Conservation (phyloP, 2,113 vertebrate genomes). For the Sula dactylatra region DNA sequence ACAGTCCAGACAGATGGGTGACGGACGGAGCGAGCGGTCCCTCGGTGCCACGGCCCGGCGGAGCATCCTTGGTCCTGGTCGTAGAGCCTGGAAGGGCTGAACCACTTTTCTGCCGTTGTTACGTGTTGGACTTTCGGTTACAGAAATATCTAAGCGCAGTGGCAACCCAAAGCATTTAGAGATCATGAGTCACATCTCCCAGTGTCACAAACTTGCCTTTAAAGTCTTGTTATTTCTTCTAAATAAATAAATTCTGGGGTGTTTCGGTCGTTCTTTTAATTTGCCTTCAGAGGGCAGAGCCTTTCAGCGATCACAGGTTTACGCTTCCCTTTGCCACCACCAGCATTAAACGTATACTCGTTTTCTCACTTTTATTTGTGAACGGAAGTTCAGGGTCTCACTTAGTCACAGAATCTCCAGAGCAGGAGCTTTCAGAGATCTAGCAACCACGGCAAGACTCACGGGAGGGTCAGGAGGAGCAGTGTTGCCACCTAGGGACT, state of each 20-base stretch:
- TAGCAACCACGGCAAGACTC: not conserved
- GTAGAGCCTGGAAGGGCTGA: not conserved
- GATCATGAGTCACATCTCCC: not conserved
- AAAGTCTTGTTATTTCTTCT: not conserved
- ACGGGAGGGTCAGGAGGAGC: not conserved
- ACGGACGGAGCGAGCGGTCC: not conserved
- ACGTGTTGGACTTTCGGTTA: not conserved
- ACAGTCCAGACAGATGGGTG: fast-evolving
- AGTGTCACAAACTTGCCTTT: not conserved
- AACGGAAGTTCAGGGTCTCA: not conserved
- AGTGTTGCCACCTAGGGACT: slow-evolving; percentile 23
- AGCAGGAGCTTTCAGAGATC: not conserved
- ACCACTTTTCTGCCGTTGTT: not conserved
- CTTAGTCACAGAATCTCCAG: not conserved
- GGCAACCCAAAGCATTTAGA: not conserved
- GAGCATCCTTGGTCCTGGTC: not conserved
- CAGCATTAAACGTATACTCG: not conserved
- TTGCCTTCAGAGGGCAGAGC: not conserved
- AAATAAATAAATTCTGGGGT: not conserved
- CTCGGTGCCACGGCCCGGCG: fast-evolving
- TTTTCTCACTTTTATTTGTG: not conserved
- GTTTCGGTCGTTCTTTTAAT: not conserved
- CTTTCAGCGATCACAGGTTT: not conserved
- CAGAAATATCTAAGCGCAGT: not conserved
- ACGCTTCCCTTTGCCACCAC: not conserved